phyloP scores from a whole-genome alignment of 1,140 invertebrate species.

The Hylaeus anthracinus region DNA sequence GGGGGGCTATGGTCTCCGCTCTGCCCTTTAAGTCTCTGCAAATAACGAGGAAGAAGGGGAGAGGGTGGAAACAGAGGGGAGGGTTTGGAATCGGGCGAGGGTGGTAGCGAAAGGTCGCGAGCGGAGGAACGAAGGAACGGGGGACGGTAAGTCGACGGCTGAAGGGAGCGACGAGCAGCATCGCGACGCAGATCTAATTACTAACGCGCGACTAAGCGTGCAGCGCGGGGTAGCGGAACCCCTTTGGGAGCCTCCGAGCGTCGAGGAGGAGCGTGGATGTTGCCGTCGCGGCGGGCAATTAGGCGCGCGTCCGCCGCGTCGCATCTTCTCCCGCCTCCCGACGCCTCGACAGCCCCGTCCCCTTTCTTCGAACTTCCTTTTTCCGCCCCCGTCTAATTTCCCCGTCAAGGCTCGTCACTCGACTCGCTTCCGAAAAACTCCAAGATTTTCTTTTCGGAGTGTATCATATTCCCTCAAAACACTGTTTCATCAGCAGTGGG shows the following conservation, averaged over 20 bases:
- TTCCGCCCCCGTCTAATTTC: constrained; percentile 15
- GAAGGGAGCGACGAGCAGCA: constrained; percentile 68
- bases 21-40: constrained; percentile 22
- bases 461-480: background rate
- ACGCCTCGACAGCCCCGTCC: constrained; percentile 2
- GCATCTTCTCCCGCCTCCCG: constrained; percentile 28
- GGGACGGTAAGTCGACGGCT: constrained; percentile 69
- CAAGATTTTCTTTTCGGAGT: constrained; percentile 26
- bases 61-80: background rate
- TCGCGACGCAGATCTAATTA: constrained; percentile 75
- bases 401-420: background rate
- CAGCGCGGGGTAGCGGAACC: constrained; percentile 61
- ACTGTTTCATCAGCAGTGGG: too few species aligned
- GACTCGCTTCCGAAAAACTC: constrained; percentile 39
- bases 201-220: constrained; percentile 72
- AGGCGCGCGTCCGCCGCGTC: constrained; percentile 71
- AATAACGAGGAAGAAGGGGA: background rate
- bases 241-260: constrained; percentile 37
- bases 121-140: constrained; percentile 37
- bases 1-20: constrained; percentile 26
- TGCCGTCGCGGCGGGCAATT: constrained; percentile 71
- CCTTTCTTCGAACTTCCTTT: background rate
- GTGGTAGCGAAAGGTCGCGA: background rate
- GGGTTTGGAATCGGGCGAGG: background rate
- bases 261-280: constrained; percentile 57